phyloP scores from a whole-genome alignment of 2,888 invertebrate genomes.

The Lepeophtheirus nordmannii region DNA sequence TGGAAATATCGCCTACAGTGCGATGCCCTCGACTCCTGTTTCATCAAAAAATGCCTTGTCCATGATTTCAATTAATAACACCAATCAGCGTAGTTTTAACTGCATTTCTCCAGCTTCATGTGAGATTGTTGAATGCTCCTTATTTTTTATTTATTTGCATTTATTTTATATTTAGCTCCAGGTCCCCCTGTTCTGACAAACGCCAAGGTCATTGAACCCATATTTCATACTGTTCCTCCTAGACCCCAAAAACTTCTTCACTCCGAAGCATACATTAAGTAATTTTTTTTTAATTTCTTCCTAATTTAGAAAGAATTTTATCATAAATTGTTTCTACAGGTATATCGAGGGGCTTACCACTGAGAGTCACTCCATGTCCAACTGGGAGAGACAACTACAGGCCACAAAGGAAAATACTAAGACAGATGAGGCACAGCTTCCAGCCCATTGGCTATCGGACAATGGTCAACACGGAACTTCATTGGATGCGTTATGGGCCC shows the following conservation, averaged over 20 bases:
- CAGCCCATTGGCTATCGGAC: constrained; percentile 70
- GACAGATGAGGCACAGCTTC: constrained; percentile 50
- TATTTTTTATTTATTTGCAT: neutral
- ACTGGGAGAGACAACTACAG: constrained; percentile 72
- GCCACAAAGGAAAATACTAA: constrained; percentile 50
- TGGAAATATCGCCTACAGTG: no score
- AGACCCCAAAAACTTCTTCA: constrained; percentile 81
- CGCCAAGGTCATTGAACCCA: constrained; percentile 46
- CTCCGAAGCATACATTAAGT: constrained; percentile 93
- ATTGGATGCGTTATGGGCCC: constrained; percentile 77
- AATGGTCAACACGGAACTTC: constrained; percentile 57
- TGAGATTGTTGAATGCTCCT: neutral
- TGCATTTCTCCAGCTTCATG: neutral
- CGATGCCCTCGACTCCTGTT: neutral
- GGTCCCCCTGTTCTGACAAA: neutral
- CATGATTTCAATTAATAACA: constrained; percentile 1
- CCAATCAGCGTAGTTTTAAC: neutral
- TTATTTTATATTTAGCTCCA: neutral
- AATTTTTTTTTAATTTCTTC: constrained; percentile 28
- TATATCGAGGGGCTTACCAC: constrained; percentile 87
- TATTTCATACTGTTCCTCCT: constrained; percentile 87
- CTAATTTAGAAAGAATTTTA: neutral
- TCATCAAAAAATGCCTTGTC: neutral
- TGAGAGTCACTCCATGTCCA: constrained; percentile 64
- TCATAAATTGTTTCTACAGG: constrained; percentile 40